phyloP scores from a whole-genome alignment of 2,797 vertebrate genomes.

The Rhadinocentrus ornatus region DNA sequence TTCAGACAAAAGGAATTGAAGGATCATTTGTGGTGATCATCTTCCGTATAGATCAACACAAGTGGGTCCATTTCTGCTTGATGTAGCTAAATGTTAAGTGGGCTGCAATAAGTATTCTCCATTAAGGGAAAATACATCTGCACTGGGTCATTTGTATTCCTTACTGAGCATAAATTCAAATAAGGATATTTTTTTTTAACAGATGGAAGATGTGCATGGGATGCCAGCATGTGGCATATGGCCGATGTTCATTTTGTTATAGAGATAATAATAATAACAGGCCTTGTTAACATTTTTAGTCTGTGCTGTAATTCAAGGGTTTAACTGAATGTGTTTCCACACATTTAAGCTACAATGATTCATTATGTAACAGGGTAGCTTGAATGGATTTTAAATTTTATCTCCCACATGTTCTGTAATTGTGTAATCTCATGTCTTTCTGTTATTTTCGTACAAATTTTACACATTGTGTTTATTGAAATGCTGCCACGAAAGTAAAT shows the following conservation, averaged over 20 bases:
- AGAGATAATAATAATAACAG: conserved; percentile 15
- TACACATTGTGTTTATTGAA: background rate
- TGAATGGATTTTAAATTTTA: background rate
- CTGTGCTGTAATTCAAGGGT: conserved; percentile 5
- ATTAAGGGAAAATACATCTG: conserved; percentile 2
- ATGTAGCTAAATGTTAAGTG: conserved; percentile 48
- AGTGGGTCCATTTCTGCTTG: conserved; percentile 26
- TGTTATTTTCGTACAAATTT: background rate
- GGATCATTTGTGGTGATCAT: conserved; percentile 31
- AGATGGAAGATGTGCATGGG: conserved; percentile 29
- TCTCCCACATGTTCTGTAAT: conserved; percentile 1
- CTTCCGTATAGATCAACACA: conserved; percentile 23
- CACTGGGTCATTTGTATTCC: conserved; percentile 7
- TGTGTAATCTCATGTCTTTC: background rate
- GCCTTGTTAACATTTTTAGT: conserved; percentile 21
- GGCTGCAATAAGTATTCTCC: conserved; percentile 26
- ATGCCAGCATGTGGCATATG: conserved; percentile 18
- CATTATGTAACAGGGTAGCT: conserved; percentile 2
- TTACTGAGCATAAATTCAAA: conserved; percentile 24
- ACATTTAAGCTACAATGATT: conserved; percentile 13
- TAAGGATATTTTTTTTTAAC: conserved; percentile 4
- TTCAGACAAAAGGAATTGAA: conserved; percentile 16
- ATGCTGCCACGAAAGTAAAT: background rate
- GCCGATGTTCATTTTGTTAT: conserved; percentile 20
- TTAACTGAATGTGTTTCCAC: conserved; percentile 15